Percentiles rank a stretch among this genome's conserved stretches.
Conservation (phyloP, 2,888 invertebrate genomes). For the Aethes cnicana region DNA sequence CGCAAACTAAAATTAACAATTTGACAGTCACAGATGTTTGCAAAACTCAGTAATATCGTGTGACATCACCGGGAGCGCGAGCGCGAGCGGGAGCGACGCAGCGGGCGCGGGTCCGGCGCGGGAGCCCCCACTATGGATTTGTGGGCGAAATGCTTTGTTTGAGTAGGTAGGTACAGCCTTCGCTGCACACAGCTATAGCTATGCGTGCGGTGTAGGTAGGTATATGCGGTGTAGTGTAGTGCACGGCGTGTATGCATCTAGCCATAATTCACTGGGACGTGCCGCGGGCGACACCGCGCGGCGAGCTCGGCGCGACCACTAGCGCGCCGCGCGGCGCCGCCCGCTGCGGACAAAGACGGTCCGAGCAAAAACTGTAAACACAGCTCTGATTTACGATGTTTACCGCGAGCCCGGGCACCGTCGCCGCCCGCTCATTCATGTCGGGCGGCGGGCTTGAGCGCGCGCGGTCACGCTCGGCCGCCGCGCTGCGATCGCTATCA, state of each 20-base stretch:
- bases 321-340: slow-evolving; percentile 55
- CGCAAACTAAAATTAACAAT: slow-evolving; percentile 62
- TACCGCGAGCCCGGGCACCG: slow-evolving; percentile 49
- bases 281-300: slow-evolving; percentile 52
- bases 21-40: slow-evolving; percentile 73
- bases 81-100: slow-evolving; percentile 45
- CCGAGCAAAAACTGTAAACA: slow-evolving; percentile 79
- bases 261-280: slow-evolving; percentile 65
- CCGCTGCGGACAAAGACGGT: slow-evolving; percentile 37
- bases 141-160: slow-evolving; percentile 79
- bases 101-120: slow-evolving; percentile 61
- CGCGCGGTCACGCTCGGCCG: slow-evolving; percentile 74
- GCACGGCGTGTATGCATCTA: slow-evolving; percentile 64
- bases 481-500: slow-evolving; percentile 72
- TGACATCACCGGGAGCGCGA: slow-evolving; percentile 62
- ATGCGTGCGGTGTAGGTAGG: slow-evolving; percentile 64
- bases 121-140: slow-evolving; percentile 63
- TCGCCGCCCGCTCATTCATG: slow-evolving; percentile 30
- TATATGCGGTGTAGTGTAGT: slow-evolving; percentile 62
- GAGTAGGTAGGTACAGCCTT: slow-evolving; percentile 77
- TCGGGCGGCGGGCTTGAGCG: slow-evolving; percentile 26
- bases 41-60: slow-evolving; percentile 52
- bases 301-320: slow-evolving; percentile 42
- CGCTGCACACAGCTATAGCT: slow-evolving; percentile 69
- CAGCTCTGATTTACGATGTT: slow-evolving; percentile 63